Evolutionary conservation across 2,113 vertebrate species (phyloP), one percentile per base, ranked within the genome.

Genomic region (Irena cyanogastra): DNA sequence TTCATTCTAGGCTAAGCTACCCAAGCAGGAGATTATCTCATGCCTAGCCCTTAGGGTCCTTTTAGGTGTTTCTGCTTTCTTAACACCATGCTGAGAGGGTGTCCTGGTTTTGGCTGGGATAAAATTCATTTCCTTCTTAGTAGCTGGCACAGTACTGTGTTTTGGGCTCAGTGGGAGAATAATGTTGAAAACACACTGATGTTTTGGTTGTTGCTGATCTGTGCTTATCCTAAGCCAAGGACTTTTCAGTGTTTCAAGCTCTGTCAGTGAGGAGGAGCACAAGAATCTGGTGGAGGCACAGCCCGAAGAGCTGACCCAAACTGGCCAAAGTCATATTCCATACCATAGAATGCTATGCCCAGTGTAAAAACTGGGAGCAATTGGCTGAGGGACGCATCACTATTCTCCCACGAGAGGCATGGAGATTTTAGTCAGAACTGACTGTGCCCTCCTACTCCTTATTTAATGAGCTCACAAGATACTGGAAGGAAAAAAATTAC

Each of bases 341-440:
- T 33, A 35, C 14, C 15, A 27, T 0, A 54, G 41, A 54, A 49
- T 54, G 7, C 23, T 41, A 35, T 7, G 13, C 4, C 24, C 30
- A 33, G 3, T 28, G 28, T 41, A 49, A 49, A 68, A 56, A 16
- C 10, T 54, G 6, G 10, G 11, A 39, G 4, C 11, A 83, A 6
- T 35, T 35, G 12, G 1, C 35, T 54, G 21, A 17, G 24, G 31
- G n/a, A 76, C 3, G 28, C 21, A 35, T 41, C 30, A 23, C 24
- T 47, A 31, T 61, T 47, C 8, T 2, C 3, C 7, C 7, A 24
- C 1, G 0, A 54, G 15, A 54, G 4, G 2, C 10, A 31, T 11
- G 27, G 11, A 63, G 33, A 41, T 69, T 57, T 81, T 39, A 52
- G 12, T 44, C 6, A 35, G 17, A 70, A 31, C 9, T 30, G 33